phyloP scores from a whole-genome alignment of 2,888 invertebrate species.

The Heliothis peltigera region DNA sequence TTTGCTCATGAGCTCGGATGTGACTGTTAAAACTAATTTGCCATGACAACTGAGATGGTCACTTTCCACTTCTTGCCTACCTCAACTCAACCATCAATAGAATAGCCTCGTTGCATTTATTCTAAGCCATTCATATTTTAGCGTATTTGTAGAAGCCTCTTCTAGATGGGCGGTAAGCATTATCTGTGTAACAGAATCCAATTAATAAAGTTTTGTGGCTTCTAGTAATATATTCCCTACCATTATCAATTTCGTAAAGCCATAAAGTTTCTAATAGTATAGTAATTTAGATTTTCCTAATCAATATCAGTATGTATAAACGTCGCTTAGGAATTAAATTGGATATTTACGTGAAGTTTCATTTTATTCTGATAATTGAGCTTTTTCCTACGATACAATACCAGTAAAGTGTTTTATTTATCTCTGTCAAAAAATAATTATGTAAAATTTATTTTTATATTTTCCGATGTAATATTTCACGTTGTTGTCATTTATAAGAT shows the following conservation, averaged over 20 bases:
- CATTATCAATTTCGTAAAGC: constrained; percentile 52
- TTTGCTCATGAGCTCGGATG: too few species aligned
- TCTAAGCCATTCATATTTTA: background rate
- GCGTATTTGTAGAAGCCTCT: too few species aligned
- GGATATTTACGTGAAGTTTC: background rate
- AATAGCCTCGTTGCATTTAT: too few species aligned
- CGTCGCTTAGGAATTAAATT: background rate
- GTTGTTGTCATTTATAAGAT: background rate
- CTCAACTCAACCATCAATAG: background rate
- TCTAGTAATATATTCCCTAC: constrained; percentile 37
- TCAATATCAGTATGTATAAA: background rate
- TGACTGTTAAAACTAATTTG: too few species aligned
- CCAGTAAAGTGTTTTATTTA: too few species aligned
- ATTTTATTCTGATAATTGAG: background rate
- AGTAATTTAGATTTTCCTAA: background rate
- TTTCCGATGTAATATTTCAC: constrained; percentile 9
- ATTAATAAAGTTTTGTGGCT: constrained; percentile 55
- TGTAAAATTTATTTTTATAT: background rate
- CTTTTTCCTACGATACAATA: too few species aligned
- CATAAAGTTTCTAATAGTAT: background rate
- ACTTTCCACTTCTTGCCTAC: too few species aligned
- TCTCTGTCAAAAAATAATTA: too few species aligned
- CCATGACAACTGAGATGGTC: too few species aligned
- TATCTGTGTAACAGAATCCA: constrained; percentile 39
- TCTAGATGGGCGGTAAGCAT: constrained; percentile 8